Conservation (phyloP, 2,797 vertebrate genomes). For the Acipenser transmontanus region DNA sequence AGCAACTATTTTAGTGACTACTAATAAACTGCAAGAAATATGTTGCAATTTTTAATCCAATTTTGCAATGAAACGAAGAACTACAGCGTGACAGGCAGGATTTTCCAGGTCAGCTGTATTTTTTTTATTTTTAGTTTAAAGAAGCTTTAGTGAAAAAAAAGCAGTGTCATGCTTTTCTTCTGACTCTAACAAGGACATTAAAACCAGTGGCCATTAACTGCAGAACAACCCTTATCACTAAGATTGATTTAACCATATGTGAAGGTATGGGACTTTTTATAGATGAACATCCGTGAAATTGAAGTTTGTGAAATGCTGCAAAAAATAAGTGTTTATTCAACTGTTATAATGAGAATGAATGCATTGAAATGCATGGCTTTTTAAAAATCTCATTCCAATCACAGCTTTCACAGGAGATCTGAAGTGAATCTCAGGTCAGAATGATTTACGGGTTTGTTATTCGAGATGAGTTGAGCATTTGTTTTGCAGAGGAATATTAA, state of each 20-base stretch:
- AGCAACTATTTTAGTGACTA: too few relatives aligned
- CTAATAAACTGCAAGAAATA: too few relatives aligned
- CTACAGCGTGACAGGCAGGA: too few relatives aligned
- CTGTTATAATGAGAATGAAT: constrained; percentile 20
- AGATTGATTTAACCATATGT: constrained; percentile 17
- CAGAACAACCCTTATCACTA: constrained; percentile 16
- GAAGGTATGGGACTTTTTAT: constrained; percentile 18
- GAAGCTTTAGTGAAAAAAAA: too few relatives aligned
- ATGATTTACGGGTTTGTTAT: background rate
- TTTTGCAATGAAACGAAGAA: too few relatives aligned
- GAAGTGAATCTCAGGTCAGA: background rate
- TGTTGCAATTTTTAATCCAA: too few relatives aligned
- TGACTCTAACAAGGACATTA: background rate
- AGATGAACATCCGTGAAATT: constrained; percentile 31
- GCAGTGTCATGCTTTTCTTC: too few relatives aligned
- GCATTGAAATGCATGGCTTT: constrained; percentile 12
- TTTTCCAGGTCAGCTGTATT: too few relatives aligned
- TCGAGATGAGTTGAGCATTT: background rate
- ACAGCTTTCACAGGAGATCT: background rate
- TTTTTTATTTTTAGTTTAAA: too few relatives aligned
- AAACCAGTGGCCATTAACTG: constrained; percentile 9
- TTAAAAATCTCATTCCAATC: constrained; percentile 19
- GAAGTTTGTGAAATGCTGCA: constrained; percentile 19
- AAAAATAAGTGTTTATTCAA: constrained; percentile 11
- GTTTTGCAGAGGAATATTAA: too few relatives aligned